These are phyloP conservation scores for Arenaria interpres DNA, from an alignment of 2,113 vertebrate genomes.

Conservation along the genomic window DNA sequence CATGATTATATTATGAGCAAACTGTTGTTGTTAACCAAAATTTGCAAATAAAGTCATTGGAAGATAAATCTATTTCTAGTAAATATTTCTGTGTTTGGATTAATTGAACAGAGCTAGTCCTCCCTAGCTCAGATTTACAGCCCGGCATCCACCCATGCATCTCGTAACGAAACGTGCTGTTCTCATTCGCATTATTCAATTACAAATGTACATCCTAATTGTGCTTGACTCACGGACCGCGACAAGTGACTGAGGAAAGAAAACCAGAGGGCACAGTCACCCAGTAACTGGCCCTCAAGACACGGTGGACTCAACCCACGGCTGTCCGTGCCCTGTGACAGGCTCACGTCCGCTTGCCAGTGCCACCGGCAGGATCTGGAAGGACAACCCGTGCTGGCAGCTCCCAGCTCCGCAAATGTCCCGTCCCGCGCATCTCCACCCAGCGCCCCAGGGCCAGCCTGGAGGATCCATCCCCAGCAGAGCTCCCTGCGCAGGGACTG, in stretches of 20 bases:
- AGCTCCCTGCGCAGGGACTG: neutral
- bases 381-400: neutral
- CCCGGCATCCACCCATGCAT: neutral
- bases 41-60: constrained; percentile 40
- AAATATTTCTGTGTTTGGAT: constrained; percentile 20
- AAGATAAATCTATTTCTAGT: constrained; percentile 27
- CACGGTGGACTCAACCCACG: rapidly evolving
- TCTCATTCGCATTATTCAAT: neutral
- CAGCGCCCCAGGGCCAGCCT: neutral
- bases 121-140: neutral
- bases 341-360: rapidly evolving
- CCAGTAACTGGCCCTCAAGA: neutral
- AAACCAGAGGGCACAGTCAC: neutral
- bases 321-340: neutral
- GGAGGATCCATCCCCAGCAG: neutral
- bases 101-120: neutral
- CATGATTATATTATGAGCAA: constrained; percentile 37
- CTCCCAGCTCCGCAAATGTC: neutral
- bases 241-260: neutral
- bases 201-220: neutral
- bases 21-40: constrained; percentile 47
- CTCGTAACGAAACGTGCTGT: neutral
- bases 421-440: rapidly evolving
- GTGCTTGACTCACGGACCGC: rapidly evolving
- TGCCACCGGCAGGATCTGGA: neutral